These are phyloP conservation scores for Criorhina ranunculi DNA, from an alignment of 2,888 invertebrate genomes.

Conservation along the genomic window DNA sequence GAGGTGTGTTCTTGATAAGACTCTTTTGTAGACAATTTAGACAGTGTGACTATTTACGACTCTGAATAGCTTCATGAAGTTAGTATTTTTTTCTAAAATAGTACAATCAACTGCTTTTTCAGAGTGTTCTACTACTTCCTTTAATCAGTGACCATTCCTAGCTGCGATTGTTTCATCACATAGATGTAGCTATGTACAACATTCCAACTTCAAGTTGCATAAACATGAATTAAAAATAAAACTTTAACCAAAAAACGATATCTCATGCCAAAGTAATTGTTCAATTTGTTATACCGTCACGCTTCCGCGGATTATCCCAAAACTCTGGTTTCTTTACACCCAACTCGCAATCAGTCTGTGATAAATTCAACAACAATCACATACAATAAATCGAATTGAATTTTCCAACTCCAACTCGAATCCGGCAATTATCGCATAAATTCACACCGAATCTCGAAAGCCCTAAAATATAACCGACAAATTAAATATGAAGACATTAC, in stretches of 20 bases:
- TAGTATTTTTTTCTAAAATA: no score
- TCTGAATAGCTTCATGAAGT: no score
- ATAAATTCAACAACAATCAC: constrained; percentile 50
- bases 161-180: no score
- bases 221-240: not conserved
- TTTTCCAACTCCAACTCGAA: constrained; percentile 24
- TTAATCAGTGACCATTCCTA: no score
- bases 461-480: constrained; percentile 78
- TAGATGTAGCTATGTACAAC: no score
- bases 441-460: constrained; percentile 63
- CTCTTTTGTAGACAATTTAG: no score
- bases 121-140: no score
- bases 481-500: constrained; percentile 81
- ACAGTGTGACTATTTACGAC: no score
- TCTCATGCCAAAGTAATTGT: constrained; percentile 24
- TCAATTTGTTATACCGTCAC: constrained; percentile 37
- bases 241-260: constrained; percentile 6
- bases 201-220: no score
- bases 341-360: constrained; percentile 21
- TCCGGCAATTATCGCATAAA: constrained; percentile 70
- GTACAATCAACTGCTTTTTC: no score
- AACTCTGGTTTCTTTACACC: constrained; percentile 2
- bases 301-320: constrained; percentile 63
- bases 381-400: constrained; percentile 60
- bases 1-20: no score